Percentiles rank a stretch among this genome's conserved stretches.
Conservation (phyloP, 2,113 vertebrate species). For the Xiphias gladius region DNA sequence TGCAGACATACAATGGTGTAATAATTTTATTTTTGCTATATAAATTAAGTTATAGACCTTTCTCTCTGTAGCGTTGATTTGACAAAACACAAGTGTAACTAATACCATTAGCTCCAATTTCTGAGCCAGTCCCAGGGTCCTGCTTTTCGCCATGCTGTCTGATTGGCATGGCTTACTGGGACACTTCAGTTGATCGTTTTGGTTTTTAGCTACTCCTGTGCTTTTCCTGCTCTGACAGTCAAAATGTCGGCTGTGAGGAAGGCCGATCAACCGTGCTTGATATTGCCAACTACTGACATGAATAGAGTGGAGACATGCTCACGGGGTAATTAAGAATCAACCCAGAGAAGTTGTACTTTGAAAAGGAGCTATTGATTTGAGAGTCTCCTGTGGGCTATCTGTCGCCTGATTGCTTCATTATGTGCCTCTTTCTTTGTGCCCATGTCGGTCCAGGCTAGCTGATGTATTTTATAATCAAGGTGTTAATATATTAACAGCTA, state of each 20-base stretch:
- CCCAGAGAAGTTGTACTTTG: conserved; percentile 17
- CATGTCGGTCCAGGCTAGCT: neutral
- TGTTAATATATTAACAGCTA: neutral
- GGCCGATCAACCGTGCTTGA: neutral
- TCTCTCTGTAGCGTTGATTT: no score
- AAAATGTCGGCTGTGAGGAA: conserved; percentile 1
- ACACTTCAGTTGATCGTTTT: conserved; percentile 9
- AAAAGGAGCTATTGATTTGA: conserved; percentile 44
- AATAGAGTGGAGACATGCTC: neutral
- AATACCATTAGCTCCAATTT: neutral
- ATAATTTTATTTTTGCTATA: neutral
- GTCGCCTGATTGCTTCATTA: neutral
- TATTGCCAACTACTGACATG: neutral
- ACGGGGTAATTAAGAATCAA: conserved; percentile 26
- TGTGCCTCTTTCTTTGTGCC: neutral
- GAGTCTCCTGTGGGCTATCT: conserved; percentile 15
- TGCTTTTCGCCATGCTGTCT: neutral
- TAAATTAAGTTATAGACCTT: neutral
- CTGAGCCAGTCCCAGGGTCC: neutral
- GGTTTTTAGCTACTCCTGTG: neutral
- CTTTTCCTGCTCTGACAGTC: neutral
- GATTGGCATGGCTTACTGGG: neutral
- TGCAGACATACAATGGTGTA: no score
- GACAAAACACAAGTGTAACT: neutral
- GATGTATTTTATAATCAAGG: neutral